phyloP scores from a whole-genome alignment of 2,888 invertebrate genomes.

The Erebia ligea region DNA sequence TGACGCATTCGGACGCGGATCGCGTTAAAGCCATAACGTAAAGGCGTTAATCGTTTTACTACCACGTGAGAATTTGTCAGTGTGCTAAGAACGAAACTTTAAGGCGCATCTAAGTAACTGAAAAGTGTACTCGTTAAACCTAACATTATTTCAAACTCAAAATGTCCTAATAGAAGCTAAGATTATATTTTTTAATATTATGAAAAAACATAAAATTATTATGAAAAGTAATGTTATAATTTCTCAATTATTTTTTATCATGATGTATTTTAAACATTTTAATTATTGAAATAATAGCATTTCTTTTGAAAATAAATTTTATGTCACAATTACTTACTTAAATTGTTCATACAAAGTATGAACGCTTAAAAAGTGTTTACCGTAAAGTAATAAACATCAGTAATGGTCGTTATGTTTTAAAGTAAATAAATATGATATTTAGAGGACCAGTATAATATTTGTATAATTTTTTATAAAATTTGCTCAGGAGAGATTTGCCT shows the following conservation, averaged over 20 bases:
- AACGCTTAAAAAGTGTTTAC: not conserved
- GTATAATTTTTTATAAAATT: slow-evolving; percentile 4
- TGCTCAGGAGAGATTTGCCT: slow-evolving; percentile 25
- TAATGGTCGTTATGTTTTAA: slow-evolving; percentile 23
- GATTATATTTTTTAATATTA: not conserved
- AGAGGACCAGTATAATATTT: slow-evolving; percentile 27
- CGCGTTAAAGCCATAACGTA: no score
- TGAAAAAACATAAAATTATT: no score
- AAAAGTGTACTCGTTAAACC: not conserved
- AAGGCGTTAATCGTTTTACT: no score
- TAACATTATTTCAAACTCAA: not conserved
- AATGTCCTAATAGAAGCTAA: slow-evolving; percentile 5
- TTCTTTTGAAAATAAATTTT: not conserved
- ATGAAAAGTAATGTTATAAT: no score
- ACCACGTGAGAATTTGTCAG: no score
- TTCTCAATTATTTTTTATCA: no score
- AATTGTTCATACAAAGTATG: not conserved
- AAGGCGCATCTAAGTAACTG: not conserved
- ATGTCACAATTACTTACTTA: not conserved
- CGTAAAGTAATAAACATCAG: not conserved
- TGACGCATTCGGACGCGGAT: no score
- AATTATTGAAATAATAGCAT: no score
- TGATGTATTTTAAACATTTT: no score
- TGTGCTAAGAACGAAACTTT: not conserved
- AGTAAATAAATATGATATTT: slow-evolving; percentile 15